A percentile compares a stretch with the other conserved stretches of the same genome.
These are phyloP conservation scores for Platysternon megacephalum DNA, from an alignment of 2,113 vertebrate species.

Conservation along the genomic window DNA sequence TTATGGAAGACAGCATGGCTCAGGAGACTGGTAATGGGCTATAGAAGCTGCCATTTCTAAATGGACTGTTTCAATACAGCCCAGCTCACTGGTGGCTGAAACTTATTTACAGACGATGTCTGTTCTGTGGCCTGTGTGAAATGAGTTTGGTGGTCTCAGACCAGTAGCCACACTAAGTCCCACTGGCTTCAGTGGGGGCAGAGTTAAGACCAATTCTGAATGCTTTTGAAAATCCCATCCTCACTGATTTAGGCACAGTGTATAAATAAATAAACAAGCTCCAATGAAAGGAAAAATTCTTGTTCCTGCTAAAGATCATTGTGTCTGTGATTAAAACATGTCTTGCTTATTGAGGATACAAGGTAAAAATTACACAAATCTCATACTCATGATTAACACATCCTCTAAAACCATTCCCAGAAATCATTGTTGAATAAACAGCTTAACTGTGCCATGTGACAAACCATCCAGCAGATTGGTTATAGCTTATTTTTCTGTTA, in stretches of 20 bases:
- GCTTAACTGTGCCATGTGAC: background rate
- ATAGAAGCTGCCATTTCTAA: background rate
- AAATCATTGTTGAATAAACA: background rate
- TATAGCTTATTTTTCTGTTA: rapidly evolving
- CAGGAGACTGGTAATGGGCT: background rate
- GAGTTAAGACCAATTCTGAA: background rate
- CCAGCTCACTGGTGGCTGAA: background rate
- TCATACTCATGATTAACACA: background rate
- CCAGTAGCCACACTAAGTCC: background rate
- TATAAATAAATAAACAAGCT: background rate
- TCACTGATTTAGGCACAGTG: background rate
- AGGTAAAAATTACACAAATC: rapidly evolving
- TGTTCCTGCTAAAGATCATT: background rate
- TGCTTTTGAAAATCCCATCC: background rate
- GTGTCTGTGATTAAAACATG: background rate
- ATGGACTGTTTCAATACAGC: background rate
- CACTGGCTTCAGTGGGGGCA: too few species aligned
- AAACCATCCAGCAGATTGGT: background rate
- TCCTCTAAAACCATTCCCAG: background rate
- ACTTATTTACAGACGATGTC: background rate
- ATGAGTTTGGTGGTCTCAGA: background rate
- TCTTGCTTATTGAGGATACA: background rate
- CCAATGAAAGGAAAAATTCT: background rate
- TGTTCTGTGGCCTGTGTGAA: background rate
- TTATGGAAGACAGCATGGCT: background rate